Conservation (phyloP, 2,888 invertebrate genomes). For the Noctua comes region DNA sequence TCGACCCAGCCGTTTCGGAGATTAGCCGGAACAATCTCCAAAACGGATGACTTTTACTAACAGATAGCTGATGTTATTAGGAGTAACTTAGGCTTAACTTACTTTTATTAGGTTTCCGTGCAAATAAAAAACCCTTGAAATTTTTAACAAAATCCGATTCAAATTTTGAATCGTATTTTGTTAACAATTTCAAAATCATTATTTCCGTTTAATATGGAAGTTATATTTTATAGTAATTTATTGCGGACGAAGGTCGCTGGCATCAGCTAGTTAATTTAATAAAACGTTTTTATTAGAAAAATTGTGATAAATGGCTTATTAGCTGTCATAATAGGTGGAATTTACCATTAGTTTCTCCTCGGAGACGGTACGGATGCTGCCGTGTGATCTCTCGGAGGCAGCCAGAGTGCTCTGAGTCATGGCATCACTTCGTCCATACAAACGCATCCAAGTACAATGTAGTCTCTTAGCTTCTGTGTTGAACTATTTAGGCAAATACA, state of each 20-base stretch:
- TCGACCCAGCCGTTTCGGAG: no score
- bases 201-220: no score
- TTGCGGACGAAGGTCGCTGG: no score
- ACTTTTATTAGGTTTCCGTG: no score
- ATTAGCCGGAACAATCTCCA: no score
- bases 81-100: not conserved
- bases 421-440: constrained; percentile 74
- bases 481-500: constrained; percentile 24
- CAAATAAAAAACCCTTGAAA: no score
- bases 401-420: constrained; percentile 85
- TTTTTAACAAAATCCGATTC: no score
- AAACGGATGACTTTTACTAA: no score
- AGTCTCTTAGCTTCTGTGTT: constrained; percentile 1
- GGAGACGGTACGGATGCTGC: constrained; percentile 81
- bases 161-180: no score
- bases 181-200: no score
- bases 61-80: not conserved
- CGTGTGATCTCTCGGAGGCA: constrained; percentile 81
- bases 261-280: no score
- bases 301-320: not conserved
- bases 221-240: no score
- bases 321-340: not conserved
- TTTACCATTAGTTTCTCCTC: constrained; percentile 88
- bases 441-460: constrained; percentile 52
- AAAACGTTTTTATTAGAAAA: not conserved